Percentiles rank a stretch among this genome's conserved stretches.
These are phyloP conservation scores for Aphis gossypii DNA, from an alignment of 1,140 invertebrate species.

Conservation along the genomic window DNA sequence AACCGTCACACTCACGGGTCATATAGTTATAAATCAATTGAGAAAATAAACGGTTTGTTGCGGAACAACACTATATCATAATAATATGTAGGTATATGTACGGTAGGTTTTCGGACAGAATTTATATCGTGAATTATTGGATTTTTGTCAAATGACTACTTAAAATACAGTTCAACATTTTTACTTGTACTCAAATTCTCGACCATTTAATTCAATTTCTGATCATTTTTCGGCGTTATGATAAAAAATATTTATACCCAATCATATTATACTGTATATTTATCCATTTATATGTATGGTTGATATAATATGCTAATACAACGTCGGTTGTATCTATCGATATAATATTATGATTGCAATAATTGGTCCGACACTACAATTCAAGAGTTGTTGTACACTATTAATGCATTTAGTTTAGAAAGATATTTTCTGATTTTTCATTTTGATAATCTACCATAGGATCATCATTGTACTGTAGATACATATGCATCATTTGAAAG, in stretches of 20 bases:
- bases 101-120: neutral
- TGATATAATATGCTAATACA: neutral
- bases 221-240: neutral
- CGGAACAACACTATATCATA: neutral
- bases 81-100: neutral
- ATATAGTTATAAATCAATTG: neutral
- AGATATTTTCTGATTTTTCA: neutral
- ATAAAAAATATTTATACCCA: neutral
- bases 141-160: neutral
- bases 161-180: neutral
- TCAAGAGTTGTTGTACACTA: neutral
- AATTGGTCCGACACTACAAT: neutral
- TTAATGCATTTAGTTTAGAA: neutral
- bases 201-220: neutral
- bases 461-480: neutral
- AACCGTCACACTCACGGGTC: neutral
- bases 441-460: neutral
- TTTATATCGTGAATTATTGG: neutral
- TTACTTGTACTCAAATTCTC: neutral
- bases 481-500: neutral
- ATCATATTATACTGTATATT: neutral
- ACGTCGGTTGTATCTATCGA: too few species aligned
- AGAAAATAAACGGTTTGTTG: neutral
- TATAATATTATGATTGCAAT: neutral
- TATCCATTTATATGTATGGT: neutral